Evolutionary conservation across 2,113 vertebrate species (phyloP), one percentile per base, ranked within the genome.

Genomic region (Pseudopipra pipra): DNA sequence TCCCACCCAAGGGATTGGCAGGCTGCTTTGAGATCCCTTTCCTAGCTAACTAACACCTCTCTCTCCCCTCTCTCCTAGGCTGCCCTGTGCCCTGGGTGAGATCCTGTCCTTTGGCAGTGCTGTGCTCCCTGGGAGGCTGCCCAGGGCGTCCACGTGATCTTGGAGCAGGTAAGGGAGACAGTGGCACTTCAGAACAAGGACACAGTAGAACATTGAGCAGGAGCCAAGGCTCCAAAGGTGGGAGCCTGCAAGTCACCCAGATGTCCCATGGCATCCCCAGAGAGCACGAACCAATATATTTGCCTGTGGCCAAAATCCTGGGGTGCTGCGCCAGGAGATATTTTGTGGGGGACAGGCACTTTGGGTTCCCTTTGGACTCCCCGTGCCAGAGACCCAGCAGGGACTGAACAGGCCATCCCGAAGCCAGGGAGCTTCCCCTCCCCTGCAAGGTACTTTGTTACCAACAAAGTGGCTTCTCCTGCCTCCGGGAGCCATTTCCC

Each of bases 81-180:
- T 71, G 55, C 35, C 30, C 59, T 28, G 82, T 67, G 52, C 31
- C 22, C 35, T 43, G 62, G 35, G 35, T 49, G 55, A 37, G 41
- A 30, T 87, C 62, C 41, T 56, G 47, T 75, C 62, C 76, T 51
- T 80, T 55, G 43, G 12, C 77, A 8, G 35, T 14, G 58, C 81
- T 41, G 35, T 59, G 65, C 30, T 80, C 52, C 8, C 3, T 23
- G 16, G 56, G 74, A 89, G 35, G 63, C 78, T 87, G 76, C 62
- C 74, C 1, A 0, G 44, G 46, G 44, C 6, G 3, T 33, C 51
- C 7, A n/a, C 2, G 5, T 47, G 78, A 66, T 72, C 75, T 70
- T 43, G 78, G 78, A 85, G 72, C 51, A 95, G 90, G 90, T 93
- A 93, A 93, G 87, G 58, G 78, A 68, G 22, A 30, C 21, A 35